phyloP scores from a whole-genome alignment of 2,113 vertebrate genomes.

The Octodon degus region DNA sequence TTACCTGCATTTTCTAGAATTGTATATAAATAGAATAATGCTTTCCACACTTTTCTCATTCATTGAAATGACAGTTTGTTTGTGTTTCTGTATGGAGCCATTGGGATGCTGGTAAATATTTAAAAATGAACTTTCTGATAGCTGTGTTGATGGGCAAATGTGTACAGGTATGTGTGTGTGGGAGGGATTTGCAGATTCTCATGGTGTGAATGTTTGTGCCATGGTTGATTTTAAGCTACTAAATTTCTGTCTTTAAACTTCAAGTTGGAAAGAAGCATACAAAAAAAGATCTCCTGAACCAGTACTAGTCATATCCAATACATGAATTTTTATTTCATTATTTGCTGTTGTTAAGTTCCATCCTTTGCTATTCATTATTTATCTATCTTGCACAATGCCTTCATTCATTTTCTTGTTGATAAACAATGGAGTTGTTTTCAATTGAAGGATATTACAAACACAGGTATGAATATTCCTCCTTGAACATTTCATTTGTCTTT shows the following conservation, averaged over 20 bases:
- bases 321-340: neutral
- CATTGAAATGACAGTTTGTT: neutral
- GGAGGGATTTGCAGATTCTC: neutral
- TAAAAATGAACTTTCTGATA: neutral
- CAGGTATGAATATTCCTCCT: neutral
- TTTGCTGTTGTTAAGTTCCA: neutral
- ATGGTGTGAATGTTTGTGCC: neutral
- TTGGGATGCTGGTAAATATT: neutral
- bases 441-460: neutral
- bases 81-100: neutral
- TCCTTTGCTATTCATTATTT: neutral
- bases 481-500: neutral
- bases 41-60: neutral
- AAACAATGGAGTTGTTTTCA: neutral
- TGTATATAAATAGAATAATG: neutral
- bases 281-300: neutral
- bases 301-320: neutral
- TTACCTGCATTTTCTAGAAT: neutral
- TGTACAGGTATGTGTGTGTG: neutral
- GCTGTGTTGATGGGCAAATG: neutral
- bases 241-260: neutral
- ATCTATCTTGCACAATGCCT: neutral
- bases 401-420: neutral
- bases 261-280: neutral
- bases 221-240: neutral